A percentile compares a stretch with the other conserved stretches of the same genome.
Evolutionary conservation across 2,888 invertebrate genomes (phyloP).

Genomic region (Drosophila niveifrons): DNA sequence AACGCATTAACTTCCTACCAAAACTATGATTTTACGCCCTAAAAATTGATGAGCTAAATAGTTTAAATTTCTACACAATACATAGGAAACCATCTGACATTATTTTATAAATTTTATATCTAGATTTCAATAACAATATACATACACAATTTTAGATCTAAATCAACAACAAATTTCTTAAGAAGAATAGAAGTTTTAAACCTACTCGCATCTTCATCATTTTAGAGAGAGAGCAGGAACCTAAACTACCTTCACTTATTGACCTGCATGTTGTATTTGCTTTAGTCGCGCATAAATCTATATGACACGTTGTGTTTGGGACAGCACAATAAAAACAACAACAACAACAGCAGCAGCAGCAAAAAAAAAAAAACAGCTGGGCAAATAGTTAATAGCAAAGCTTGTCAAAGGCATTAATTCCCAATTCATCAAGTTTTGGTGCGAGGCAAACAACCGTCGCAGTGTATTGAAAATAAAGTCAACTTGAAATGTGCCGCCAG

Average conservation of each 20-base stretch:
- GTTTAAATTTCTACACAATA: too few species aligned
- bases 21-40: too few species aligned
- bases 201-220: neutral
- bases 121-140: too few species aligned
- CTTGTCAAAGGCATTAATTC: slow-evolving; percentile 85
- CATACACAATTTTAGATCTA: too few species aligned
- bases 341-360: neutral
- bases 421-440: slow-evolving; percentile 85
- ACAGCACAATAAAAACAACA: slow-evolving; percentile 7
- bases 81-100: too few species aligned
- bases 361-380: slow-evolving; percentile 21
- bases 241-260: slow-evolving; percentile 21
- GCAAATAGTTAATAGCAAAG: slow-evolving; percentile 61
- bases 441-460: slow-evolving; percentile 47
- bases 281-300: slow-evolving; percentile 32
- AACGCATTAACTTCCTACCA: too few species aligned
- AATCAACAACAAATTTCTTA: neutral
- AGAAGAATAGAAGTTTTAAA: neutral
- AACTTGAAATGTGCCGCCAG: slow-evolving; percentile 80
- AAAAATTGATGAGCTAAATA: too few species aligned
- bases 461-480: slow-evolving; percentile 75
- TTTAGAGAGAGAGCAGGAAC: neutral
- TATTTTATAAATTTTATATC: too few species aligned
- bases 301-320: slow-evolving; percentile 47
- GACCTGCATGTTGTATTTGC: slow-evolving; percentile 34